Base-by-base conservation (phyloP, 2,888 invertebrate species). In the Anthophora plumipes region DNA sequence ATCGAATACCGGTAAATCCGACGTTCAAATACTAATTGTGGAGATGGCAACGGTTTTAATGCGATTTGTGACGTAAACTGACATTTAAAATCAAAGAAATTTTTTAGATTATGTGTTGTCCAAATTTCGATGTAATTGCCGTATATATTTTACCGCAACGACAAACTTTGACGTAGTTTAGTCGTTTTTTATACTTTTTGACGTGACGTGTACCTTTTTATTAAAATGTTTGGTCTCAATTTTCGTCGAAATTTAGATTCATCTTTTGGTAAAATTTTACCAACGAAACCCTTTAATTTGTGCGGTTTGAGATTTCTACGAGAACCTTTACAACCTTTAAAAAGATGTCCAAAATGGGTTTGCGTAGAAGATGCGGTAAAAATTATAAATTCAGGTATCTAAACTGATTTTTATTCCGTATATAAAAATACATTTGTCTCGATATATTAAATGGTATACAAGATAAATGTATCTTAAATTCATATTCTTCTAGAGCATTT, bases 401-500 rank as follows among this genome's bases (percentile, higher is more conserved):
- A 25, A 14, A 17, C 11, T 7, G 22, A n/a, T 11, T 46, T 52
- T 6, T 9, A n/a, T 17, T 5, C 17, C 12, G 25, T n/a, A 52
- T 14, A 31, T 14, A 37, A 37, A 39, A 37, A 39, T 17, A 52
- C 48, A 14, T 52, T 61, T 1, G 57, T 31, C 12, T 31, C 25
- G 43, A 20, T 11, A 20, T 11, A 59, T 31, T 22, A 20, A 41
- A 22, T 43, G n/a, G 41, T 17, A 41, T n/a, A 20, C 1, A 17
- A 11, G 1, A 1, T n/a, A 48, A 46, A 14, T 0, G 1, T 1
- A 61, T 17, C n/a, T n/a, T 17, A 7, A 66, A 66, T 70, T 46
- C 0, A 6, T 20, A 14, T 46, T 50, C 57, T 71, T 72, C 8
- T 89, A 95, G 95, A 94, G 63, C 94, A 95, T 85, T 92, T 94